Evolutionary conservation across 2,888 invertebrate genomes (phyloP).

Genomic region (Stegophylla sp.): DNA sequence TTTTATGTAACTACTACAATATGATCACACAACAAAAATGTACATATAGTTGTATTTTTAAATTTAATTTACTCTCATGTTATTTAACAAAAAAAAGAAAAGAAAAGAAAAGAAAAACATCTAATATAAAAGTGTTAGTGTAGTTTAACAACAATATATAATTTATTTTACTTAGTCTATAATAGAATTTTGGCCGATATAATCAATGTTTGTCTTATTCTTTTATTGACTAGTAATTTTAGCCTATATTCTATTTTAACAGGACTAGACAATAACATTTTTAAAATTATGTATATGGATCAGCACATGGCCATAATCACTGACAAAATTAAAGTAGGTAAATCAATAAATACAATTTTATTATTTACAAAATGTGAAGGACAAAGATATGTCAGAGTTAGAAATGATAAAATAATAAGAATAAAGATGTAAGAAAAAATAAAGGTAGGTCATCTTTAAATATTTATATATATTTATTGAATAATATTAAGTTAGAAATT

Average conservation of each 20-base stretch:
- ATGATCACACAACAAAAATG: conserved; percentile 49
- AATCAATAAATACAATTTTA: conserved; percentile 39
- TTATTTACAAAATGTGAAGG: conserved; percentile 44
- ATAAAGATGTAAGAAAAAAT: not conserved
- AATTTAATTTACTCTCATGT: conserved; percentile 42
- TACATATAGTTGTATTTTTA: conserved; percentile 33
- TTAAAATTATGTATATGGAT: conserved; percentile 13
- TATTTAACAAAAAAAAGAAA: conserved; percentile 40
- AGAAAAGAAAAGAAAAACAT: conserved; percentile 15
- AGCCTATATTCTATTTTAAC: conserved; percentile 36
- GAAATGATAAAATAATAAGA: conserved; percentile 9
- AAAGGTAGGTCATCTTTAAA: not conserved
- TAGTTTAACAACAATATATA: conserved; percentile 51
- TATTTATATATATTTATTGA: conserved; percentile 13
- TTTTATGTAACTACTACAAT: conserved; percentile 30
- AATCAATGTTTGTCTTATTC: conserved; percentile 50
- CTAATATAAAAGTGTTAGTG: conserved; percentile 53
- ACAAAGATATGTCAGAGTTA: conserved; percentile 39
- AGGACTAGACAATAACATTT: conserved; percentile 51
- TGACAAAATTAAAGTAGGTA: conserved; percentile 36
- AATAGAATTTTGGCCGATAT: conserved; percentile 46
- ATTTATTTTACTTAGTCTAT: conserved; percentile 51
- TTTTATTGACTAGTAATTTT: conserved; percentile 56
- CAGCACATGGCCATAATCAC: conserved; percentile 18
- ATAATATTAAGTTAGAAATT: conserved; percentile 33